Evolutionary conservation across 92 coral and sea anemone genomes (phyloP), one percentile per base, ranked within the genome.

Genomic region (Nematostella vectensis): DNA sequence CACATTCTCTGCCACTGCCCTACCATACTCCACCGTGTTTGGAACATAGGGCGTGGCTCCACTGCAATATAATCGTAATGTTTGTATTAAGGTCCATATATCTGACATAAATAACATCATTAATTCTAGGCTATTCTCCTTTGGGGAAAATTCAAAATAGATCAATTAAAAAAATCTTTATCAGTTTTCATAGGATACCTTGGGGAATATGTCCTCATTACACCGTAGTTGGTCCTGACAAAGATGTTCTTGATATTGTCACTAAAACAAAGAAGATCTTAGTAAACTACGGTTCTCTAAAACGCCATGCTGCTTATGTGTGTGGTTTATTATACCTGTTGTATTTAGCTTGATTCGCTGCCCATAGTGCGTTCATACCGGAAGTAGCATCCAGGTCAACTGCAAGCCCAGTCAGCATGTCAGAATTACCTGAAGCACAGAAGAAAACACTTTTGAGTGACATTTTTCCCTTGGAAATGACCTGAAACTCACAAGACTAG

Each of bases 191-290:
- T n/a, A n/a, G n/a, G n/a, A n/a, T 22, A 45, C 51, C 51, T 45
- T 8, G 4, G 4, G 23, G 51, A 8, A 22, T 10, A 19, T 10
- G 33, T 58, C 29, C 79, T 77, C 17, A 65, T 70, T 11, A 85
- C 68, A 9, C 95, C 95, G 61, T 69, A 85, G 67, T 31, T 58
- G 11, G 88, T 85, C 51, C 62, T 68, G 15, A 55, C 78, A 80
- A 85, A 85, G 37, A 85, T 69, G 2, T 79, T 48, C 57, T 75
- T 80, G 54, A 85, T 59, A 11, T 68, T 52, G 22, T 25, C 27
- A 67, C 81, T 53, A 20, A 29, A 55, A n/a, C n/a, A n/a, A n/a
- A n/a, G n/a, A n/a, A n/a, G n/a, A n/a, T n/a, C n/a, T n/a, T n/a
- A n/a, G n/a, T n/a, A n/a, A n/a, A n/a, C n/a, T n/a, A n/a, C n/a